Evolutionary conservation across 2,888 invertebrate species (phyloP).

Genomic region (Pristionchus arcanus): DNA sequence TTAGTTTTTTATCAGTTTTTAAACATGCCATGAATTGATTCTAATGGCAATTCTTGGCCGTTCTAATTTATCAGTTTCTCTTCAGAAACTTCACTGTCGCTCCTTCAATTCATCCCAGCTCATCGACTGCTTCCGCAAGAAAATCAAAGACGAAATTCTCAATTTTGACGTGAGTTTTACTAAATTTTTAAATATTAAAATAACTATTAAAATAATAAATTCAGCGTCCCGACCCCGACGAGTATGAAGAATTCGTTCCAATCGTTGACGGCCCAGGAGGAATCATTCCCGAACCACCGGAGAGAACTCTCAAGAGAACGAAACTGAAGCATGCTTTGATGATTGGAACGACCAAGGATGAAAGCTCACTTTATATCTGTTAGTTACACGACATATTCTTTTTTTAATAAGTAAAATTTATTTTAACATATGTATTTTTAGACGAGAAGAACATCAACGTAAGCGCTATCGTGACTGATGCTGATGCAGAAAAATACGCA

Average conservation of each 20-base stretch:
- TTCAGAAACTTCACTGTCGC: constrained; percentile 59
- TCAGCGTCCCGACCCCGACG: constrained; percentile 66
- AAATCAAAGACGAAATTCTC: constrained; percentile 75
- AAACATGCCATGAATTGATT: too few species aligned
- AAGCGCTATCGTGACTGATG: constrained; percentile 63
- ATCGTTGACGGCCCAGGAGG: constrained; percentile 77
- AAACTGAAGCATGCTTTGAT: constrained; percentile 74
- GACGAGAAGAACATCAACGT: constrained; percentile 77
- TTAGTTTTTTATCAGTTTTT: background rate
- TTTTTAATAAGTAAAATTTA: too few species aligned
- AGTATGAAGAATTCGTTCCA: constrained; percentile 79
- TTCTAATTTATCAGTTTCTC: too few species aligned
- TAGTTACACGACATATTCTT: constrained; percentile 44
- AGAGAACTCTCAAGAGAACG: constrained; percentile 64
- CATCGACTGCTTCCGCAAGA: constrained; percentile 76
- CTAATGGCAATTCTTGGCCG: too few species aligned
- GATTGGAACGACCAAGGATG: constrained; percentile 78
- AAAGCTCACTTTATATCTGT: constrained; percentile 77
- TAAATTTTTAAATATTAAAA: background rate
- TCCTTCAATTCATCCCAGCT: constrained; percentile 78
- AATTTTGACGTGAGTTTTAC: constrained; percentile 67
- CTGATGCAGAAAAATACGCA: constrained; percentile 71
- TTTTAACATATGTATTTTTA: constrained; percentile 59
- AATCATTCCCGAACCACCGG: constrained; percentile 76
- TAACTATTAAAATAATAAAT: background rate